Evolutionary conservation across 2,797 vertebrate species (phyloP).

Genomic region (Acanthornis magna): DNA sequence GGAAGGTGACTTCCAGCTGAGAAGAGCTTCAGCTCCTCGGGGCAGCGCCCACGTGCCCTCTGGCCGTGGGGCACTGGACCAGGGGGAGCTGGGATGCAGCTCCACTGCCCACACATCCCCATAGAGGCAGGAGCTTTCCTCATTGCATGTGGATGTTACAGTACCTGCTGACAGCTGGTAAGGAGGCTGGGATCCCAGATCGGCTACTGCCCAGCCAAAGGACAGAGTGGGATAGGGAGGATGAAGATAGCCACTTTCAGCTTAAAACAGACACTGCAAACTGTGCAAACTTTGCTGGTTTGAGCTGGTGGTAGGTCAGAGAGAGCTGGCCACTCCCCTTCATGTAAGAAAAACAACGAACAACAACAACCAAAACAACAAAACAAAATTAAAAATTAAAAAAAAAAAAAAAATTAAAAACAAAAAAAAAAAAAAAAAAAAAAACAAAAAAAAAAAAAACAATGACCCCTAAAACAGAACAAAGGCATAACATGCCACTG

Average conservation of each 20-base stretch:
- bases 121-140: fast-evolving
- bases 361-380: too few relatives aligned
- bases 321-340: neutral
- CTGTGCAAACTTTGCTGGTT: neutral
- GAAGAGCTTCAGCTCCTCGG: neutral
- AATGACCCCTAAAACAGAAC: neutral
- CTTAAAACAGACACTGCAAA: neutral
- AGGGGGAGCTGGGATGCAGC: fast-evolving
- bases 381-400: too few relatives aligned
- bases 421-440: too few relatives aligned
- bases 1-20: neutral
- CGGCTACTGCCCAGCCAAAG: neutral
- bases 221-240: neutral
- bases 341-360: neutral
- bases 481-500: neutral
- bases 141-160: fast-evolving
- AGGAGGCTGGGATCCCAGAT: neutral
- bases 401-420: too few relatives aligned
- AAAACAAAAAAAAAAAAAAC: neutral
- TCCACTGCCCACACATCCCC: fast-evolving
- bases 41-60: neutral
- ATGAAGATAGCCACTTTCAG: neutral
- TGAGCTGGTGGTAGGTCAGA: neutral
- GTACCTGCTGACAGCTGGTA: neutral
- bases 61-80: fast-evolving